Conservation (phyloP, 2,113 vertebrate genomes). For the Nannobrachium achirus region DNA sequence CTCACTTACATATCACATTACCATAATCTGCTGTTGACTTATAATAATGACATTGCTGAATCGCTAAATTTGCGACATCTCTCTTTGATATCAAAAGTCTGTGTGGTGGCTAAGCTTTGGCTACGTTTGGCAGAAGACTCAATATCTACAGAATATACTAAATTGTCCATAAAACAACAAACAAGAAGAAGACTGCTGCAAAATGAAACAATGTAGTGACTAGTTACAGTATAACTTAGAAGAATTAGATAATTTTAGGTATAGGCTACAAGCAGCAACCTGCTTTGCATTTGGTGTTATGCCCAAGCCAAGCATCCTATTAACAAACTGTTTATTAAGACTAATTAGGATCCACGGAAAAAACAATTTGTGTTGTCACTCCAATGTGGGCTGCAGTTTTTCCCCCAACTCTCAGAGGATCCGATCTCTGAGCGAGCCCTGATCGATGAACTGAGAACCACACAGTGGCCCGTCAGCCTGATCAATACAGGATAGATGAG, state of each 20-base stretch:
- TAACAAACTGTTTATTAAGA: slow-evolving; percentile 54
- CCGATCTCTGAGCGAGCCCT: slow-evolving; percentile 31
- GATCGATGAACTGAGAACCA: slow-evolving; percentile 61
- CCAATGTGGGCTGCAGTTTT: slow-evolving; percentile 41
- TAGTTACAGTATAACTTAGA: slow-evolving; percentile 1
- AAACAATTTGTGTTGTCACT: slow-evolving; percentile 44
- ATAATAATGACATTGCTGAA: slow-evolving; percentile 67
- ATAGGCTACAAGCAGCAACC: neutral
- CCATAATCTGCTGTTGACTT: slow-evolving; percentile 77
- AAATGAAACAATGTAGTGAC: neutral
- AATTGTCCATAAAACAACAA: neutral
- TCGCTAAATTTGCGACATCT: slow-evolving; percentile 60
- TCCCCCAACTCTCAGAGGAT: slow-evolving; percentile 45
- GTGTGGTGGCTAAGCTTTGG: slow-evolving; percentile 39
- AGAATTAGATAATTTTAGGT: neutral
- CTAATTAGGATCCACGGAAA: slow-evolving; percentile 60
- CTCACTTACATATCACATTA: slow-evolving; percentile 68
- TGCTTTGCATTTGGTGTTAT: slow-evolving; percentile 47
- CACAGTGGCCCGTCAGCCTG: slow-evolving; percentile 17
- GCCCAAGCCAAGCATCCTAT: slow-evolving; percentile 25
- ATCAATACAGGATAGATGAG: slow-evolving; percentile 54
- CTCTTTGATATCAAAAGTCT: slow-evolving; percentile 56
- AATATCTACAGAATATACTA: neutral
- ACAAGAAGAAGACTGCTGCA: neutral
- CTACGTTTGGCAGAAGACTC: neutral